Percentiles rank a stretch among this genome's conserved stretches.
Conservation (phyloP, 2,797 vertebrate species). For the Melanitta fusca region DNA sequence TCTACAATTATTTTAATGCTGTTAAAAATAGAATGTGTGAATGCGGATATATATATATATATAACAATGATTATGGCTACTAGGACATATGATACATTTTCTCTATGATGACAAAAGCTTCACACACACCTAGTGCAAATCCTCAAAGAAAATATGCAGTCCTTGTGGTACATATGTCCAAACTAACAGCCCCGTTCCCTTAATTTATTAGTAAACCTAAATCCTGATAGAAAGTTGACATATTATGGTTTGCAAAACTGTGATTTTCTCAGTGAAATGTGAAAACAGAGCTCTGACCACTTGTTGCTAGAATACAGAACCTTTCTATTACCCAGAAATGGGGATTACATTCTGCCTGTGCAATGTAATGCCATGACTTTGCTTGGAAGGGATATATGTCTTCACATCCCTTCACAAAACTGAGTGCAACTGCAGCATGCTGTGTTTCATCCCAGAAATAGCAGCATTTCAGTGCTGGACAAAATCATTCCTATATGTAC, state of each 20-base stretch:
- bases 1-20: not conserved
- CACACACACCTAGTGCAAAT: not conserved
- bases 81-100: not conserved
- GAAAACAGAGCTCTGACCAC: not conserved
- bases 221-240: not conserved
- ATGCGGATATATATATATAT: not conserved
- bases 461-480: not conserved
- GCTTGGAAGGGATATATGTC: not conserved
- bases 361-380: not conserved
- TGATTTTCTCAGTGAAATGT: not conserved
- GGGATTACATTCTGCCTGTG: not conserved
- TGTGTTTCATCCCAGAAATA: not conserved
- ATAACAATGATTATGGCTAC: not conserved
- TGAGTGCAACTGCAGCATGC: not conserved
- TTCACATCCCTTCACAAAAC: not conserved
- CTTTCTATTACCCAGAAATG: not conserved
- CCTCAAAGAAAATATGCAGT: not conserved
- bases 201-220: not conserved
- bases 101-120: not conserved
- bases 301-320: not conserved
- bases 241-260: rapidly evolving
- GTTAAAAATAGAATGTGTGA: not conserved
- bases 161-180: not conserved
- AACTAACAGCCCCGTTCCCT: not conserved
- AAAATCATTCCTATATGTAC: not conserved